Conservation (phyloP, 2,797 vertebrate genomes). For the Enteromius paludinosus region DNA sequence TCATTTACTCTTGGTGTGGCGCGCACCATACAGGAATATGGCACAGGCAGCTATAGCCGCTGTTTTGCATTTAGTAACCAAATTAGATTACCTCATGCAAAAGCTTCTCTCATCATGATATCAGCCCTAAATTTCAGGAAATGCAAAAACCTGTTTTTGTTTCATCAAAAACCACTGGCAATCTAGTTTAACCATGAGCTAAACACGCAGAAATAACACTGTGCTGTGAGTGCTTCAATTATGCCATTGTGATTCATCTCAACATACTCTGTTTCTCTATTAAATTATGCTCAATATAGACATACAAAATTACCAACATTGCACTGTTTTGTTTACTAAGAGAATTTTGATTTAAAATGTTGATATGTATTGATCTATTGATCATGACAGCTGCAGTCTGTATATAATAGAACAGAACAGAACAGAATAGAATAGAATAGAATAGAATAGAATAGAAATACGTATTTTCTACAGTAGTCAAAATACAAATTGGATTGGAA, state of each 20-base stretch:
- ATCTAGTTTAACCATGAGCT: not conserved
- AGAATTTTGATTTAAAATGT: not conserved
- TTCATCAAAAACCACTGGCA: not conserved
- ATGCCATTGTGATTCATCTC: not conserved
- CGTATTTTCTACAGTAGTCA: not conserved
- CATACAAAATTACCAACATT: not conserved
- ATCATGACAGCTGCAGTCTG: not conserved
- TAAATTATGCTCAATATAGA: not conserved
- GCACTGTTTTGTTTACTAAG: not conserved
- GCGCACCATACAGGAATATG: constrained; percentile 85
- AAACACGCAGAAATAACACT: not conserved
- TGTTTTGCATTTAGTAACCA: constrained; percentile 91
- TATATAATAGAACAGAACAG: not conserved
- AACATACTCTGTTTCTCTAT: not conserved
- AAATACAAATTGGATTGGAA: not conserved
- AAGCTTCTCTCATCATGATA: constrained; percentile 64
- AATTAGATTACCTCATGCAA: constrained; percentile 89
- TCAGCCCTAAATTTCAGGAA: constrained; percentile 9
- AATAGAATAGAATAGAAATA: not conserved
- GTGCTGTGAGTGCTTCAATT: not conserved
- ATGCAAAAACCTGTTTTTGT: not conserved
- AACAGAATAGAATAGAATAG: not conserved
- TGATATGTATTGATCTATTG: not conserved
- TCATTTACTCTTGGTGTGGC: constrained; percentile 89
- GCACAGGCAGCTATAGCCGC: constrained; percentile 87